Percentiles rank a stretch among this genome's conserved stretches.
Evolutionary conservation across 2,888 invertebrate species (phyloP).

Genomic region (Clistopyga incitator): DNA sequence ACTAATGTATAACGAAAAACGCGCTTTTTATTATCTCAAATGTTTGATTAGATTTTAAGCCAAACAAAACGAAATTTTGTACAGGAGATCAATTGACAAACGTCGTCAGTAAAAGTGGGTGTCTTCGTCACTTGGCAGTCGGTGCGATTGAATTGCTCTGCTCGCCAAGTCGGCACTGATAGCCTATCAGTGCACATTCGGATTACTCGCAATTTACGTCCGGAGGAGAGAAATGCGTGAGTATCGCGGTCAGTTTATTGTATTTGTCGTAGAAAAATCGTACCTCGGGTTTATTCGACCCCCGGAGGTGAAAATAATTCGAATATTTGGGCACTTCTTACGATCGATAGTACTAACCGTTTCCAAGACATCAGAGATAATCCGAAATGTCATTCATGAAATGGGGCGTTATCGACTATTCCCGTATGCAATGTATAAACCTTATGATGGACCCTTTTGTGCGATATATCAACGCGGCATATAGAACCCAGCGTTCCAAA

Average conservation of each 20-base stretch:
- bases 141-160: slow-evolving; percentile 64
- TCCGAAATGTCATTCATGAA: slow-evolving; percentile 77
- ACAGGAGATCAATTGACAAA: slow-evolving; percentile 50
- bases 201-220: slow-evolving; percentile 45
- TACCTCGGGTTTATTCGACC: background rate
- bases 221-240: slow-evolving; percentile 64
- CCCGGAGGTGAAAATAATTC: slow-evolving; percentile 33
- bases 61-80: background rate
- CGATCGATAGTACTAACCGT: slow-evolving; percentile 80
- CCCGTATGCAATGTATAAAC: slow-evolving; percentile 35
- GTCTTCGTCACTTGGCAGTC: slow-evolving; percentile 76
- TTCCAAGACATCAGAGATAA: slow-evolving; percentile 69
- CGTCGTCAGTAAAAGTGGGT: slow-evolving; percentile 78
- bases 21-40: background rate
- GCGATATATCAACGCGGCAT: background rate
- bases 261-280: background rate
- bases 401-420: slow-evolving; percentile 74
- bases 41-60: background rate
- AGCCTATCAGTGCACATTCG: slow-evolving; percentile 52
- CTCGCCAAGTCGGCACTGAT: slow-evolving; percentile 65
- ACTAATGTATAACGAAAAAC: background rate
- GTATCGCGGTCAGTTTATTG: slow-evolving; percentile 23
- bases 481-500: background rate
- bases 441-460: slow-evolving; percentile 3
- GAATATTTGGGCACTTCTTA: slow-evolving; percentile 48